Base-by-base conservation (phyloP, 1,140 invertebrate species). In the Drosophila micromelanica region DNA sequence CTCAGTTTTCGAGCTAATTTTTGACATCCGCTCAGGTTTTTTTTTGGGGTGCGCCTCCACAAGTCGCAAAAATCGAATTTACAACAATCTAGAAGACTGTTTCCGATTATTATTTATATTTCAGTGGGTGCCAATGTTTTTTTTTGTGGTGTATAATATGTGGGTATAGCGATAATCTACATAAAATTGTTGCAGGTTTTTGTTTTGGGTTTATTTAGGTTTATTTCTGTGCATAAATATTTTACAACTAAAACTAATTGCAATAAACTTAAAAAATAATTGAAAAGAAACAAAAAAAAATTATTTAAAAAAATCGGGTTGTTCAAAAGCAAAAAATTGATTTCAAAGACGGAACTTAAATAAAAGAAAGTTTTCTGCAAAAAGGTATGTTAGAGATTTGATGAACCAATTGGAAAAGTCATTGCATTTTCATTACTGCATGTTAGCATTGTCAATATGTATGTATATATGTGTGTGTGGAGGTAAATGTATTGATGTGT, bases 221-320 rank as follows among this genome's bases (percentile, higher is more conserved):
- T 85, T 89, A 87, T 89, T 86, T 76, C 70, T 82, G 84, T 89
- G 84, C 79, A 87, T 87, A 87, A 87, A 87, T 87, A 87, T 87
- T 89, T 89, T 80, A 87, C 79, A 89, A 71, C 84, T 87, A 87
- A 79, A 79, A 76, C 76, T 78, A 78, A 76, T 59, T 67, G 73
- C 56, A 76, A 86, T 80, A 84, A 64, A 84, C 76, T 89, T 82
- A 79, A 80, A 69, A 30, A n/a, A n/a, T 86, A 86, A 60, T 62
- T 84, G 9, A 48, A 42, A 43, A 48, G 30, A 54, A n/a, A n/a
- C n/a, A n/a, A n/a, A 11, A 75, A 49, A 49, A 59, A 60, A 35
- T 56, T 9, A 56, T 64, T 42, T 35, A 55, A 40, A 73, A 82
- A 71, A n/a, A n/a, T 81, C 79, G 78, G 60, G 55, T 69, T 59